Percentiles rank a stretch among this genome's conserved stretches.
Conservation (phyloP, 1,140 invertebrate species). For the Aradophagus sp. region DNA sequence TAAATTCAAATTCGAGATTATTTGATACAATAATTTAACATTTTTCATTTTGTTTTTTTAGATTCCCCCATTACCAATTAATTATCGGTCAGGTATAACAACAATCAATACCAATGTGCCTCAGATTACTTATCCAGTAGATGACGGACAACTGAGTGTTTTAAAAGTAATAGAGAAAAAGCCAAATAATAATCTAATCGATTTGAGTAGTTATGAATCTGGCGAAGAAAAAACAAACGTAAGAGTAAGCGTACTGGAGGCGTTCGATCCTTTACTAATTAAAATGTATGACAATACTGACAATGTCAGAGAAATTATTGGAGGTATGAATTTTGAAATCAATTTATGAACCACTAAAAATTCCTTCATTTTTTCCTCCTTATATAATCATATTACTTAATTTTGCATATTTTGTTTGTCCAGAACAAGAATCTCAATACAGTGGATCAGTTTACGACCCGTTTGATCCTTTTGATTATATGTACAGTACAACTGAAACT, state of each 20-base stretch:
- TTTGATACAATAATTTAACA: no score
- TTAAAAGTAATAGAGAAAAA: slow-evolving; percentile 75
- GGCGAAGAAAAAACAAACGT: slow-evolving; percentile 77
- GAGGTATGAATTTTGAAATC: slow-evolving; percentile 57
- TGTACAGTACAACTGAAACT: slow-evolving; percentile 84
- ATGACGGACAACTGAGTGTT: slow-evolving; percentile 70
- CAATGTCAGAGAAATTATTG: slow-evolving; percentile 50
- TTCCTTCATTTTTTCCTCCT: no score
- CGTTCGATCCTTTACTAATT: slow-evolving; percentile 86
- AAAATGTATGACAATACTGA: slow-evolving; percentile 69
- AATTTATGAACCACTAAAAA: neutral
- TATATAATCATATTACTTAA: neutral
- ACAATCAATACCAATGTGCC: slow-evolving; percentile 52
- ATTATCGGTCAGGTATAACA: slow-evolving; percentile 66
- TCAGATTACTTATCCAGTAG: slow-evolving; percentile 56
- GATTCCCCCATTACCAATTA: slow-evolving; percentile 72
- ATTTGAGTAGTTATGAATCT: slow-evolving; percentile 73
- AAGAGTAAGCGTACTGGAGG: slow-evolving; percentile 86
- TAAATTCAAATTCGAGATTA: no score
- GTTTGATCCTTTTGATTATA: slow-evolving; percentile 90
- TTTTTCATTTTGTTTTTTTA: slow-evolving; percentile 46
- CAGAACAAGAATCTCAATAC: slow-evolving; percentile 76
- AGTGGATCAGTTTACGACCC: slow-evolving; percentile 86
- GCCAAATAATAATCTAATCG: slow-evolving; percentile 77
- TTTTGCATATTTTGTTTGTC: slow-evolving; percentile 16